Evolutionary conservation across 2,797 vertebrate genomes (phyloP), one percentile per base, ranked within the genome.

Genomic region (Myripristis jacobus): DNA sequence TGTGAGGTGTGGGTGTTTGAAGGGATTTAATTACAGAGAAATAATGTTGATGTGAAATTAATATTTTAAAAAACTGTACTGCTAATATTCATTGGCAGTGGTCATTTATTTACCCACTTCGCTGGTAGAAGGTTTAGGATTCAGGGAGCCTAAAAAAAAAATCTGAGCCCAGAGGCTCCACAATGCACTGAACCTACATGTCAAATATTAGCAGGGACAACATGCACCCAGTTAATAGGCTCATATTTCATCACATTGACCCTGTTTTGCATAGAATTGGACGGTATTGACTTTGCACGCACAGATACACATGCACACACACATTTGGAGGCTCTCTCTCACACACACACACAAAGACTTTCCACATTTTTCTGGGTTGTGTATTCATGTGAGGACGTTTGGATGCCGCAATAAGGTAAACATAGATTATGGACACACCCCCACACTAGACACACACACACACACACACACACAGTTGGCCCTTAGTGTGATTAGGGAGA

Each of bases 401-500:
- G 13, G 38, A 41, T 13, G 12, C 38, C 38, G 4, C 13, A 41
- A 41, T 13, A 41, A 15, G 38, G 38, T 41, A 41, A 41, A 15
- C 38, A 16, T 41, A 41, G 38, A 41, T 38, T 34, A 41, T 12
- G 15, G 19, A 38, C 34, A 38, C 55, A 58, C 15, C n/a, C n/a
- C n/a, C n/a, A n/a, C n/a, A n/a, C n/a, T n/a, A n/a, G n/a, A 18
- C 31, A 21, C 22, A 60, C 43, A 57, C 16, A 47, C 43, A 41
- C 19, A 59, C 6, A 22, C 10, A 43, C 15, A 8, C 6, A 43
- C 21, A 10, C 41, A 18, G 24, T 60, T 16, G 8, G 41, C 29
- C 41, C 41, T 46, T 46, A 60, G 41, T 60, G 41, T 60, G 57
- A 60, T 60, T 46, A 60, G 18, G 41, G 22, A 60, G 41, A 46